Evolutionary conservation across 2,888 invertebrate genomes (phyloP).

Genomic region (Sepiola atlantica): DNA sequence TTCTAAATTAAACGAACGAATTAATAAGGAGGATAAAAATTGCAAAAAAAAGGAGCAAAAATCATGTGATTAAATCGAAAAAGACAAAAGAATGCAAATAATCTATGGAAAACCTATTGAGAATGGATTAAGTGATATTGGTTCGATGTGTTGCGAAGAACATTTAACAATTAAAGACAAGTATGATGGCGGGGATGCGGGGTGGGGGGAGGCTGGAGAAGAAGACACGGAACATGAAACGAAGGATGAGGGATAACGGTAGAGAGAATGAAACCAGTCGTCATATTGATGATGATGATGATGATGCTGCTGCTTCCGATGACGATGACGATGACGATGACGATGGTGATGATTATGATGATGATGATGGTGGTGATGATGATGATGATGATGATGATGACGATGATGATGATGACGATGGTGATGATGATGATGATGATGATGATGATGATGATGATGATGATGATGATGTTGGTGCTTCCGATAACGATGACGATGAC

Average conservation of each 20-base stretch:
- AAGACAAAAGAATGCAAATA: background rate
- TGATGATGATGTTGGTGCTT: too few species aligned
- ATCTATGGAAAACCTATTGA: background rate
- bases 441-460: too few species aligned
- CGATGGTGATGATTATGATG: background rate
- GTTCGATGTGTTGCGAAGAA: background rate
- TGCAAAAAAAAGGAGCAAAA: background rate
- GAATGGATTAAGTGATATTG: background rate
- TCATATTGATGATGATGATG: background rate
- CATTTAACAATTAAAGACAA: background rate
- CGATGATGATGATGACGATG: too few species aligned
- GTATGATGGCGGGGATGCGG: too few species aligned
- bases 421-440: too few species aligned
- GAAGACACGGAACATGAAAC: background rate
- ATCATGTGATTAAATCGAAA: background rate
- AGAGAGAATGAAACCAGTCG: background rate
- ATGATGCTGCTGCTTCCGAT: background rate
- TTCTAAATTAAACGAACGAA: slow-evolving; percentile 32
- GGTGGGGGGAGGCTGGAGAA: background rate
- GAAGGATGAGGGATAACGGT: background rate
- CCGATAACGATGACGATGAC: too few species aligned
- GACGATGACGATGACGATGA: background rate
- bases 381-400: too few species aligned
- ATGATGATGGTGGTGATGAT: background rate
- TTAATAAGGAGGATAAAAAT: background rate